A percentile compares a stretch with the other conserved stretches of the same genome.
Evolutionary conservation across 35 echinoderm and acorn worm species (phyloP).

Genomic region (Lytechinus pictus): DNA sequence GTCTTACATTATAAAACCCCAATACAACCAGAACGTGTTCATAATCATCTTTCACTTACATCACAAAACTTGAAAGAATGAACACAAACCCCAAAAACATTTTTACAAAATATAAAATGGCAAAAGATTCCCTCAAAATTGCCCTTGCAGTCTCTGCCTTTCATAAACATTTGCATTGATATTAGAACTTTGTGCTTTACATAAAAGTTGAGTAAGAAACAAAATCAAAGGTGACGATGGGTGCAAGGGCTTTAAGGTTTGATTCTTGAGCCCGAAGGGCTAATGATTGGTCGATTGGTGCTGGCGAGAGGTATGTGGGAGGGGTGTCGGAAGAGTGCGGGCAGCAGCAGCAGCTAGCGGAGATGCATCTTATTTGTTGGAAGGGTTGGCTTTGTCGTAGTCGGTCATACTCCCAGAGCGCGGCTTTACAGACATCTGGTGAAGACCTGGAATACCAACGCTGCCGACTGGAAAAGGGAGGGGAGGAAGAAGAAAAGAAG

Average conservation of each 20-base stretch:
- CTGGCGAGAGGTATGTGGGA: background rate
- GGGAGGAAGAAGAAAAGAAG: background rate
- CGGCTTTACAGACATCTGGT: slow-evolving; percentile 38
- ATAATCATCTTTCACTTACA: background rate
- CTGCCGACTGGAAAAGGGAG: slow-evolving; percentile 31
- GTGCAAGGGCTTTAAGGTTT: background rate
- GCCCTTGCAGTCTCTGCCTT: background rate
- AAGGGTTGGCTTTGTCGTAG: slow-evolving; percentile 40
- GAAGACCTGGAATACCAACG: slow-evolving; percentile 41
- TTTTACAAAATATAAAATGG: background rate
- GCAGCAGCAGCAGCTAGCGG: background rate
- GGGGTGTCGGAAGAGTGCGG: background rate
- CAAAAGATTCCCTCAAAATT: background rate
- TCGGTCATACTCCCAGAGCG: slow-evolving; percentile 47
- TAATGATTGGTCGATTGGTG: background rate
- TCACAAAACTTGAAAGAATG: background rate
- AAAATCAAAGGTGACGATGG: background rate
- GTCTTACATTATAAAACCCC: background rate
- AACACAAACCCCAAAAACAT: background rate
- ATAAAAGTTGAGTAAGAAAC: background rate
- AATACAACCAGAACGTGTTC: background rate
- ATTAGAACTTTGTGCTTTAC: slow-evolving; percentile 10
- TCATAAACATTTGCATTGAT: background rate
- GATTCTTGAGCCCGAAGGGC: background rate
- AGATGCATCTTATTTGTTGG: slow-evolving; percentile 27